Evolutionary conservation across 2,888 invertebrate species (phyloP), one percentile per base, ranked within the genome.

Genomic region (Tachystola acroxantha): DNA sequence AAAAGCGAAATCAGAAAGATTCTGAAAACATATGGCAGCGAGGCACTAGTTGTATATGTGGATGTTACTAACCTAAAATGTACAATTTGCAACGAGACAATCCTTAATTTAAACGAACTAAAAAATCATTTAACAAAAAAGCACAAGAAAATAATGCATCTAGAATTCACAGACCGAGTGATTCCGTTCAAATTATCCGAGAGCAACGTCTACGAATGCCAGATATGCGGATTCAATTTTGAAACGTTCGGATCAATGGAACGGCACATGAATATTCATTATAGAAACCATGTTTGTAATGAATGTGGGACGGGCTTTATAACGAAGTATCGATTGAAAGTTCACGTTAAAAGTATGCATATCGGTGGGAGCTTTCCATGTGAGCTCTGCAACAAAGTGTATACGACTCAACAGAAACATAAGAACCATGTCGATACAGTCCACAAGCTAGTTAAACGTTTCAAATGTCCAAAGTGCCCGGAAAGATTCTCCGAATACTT

Each of bases 201-300:
- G 1, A 50, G 50, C 0, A 64, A 64, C 3, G 52, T 66, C 0
- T 74, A 58, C 5, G 70, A 75, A 6, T 85, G 85, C 24, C 76
- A 77, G 43, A 42, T 77, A 0, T 84, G 84, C 5, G 73, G 69
- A 0, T 73, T 72, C 10, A 66, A 46, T 6, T 84, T 77, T 24
- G 81, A 82, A 39, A 82, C 82, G 0, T 84, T 82, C 33, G 82
- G 82, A 0, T 69, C 84, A 0, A 75, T 81, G 1, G 84, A 84
- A 19, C 36, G 79, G 0, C 84, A 85, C 40, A 85, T 85, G 85
- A 84, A 84, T 3, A 66, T 71, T 0, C 84, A 85, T 41, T 85
- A 64, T 38, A 67, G 79, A 14, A 82, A 82, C 10, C 79, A 74
- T 12, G 70, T 82, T 0, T 84, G 82, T 37, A 68, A 68, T 9